Evolutionary conservation across 2,113 vertebrate species (phyloP), one percentile per base, ranked within the genome.

Genomic region (Siniperca chuatsi): DNA sequence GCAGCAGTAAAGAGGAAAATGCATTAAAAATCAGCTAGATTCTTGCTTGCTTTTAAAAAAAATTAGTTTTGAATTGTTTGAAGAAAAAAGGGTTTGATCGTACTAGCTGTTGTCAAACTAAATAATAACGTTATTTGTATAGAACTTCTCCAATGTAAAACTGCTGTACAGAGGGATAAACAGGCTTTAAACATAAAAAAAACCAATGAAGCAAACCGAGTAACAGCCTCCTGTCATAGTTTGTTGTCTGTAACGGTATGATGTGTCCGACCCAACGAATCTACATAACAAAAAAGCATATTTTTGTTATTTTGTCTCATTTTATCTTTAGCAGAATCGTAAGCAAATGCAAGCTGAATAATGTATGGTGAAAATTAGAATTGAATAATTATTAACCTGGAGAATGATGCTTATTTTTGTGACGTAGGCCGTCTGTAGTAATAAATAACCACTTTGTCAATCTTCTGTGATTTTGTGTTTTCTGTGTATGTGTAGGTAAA

Each of bases 401-500:
- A 37, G 55, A 35, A 25, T 18, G 7, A 64, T 23, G 8, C 29
- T 16, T 20, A 54, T 18, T 29, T 66, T 29, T 25, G 29, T 37
- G 33, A 35, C 6, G 1, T 23, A 2, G 21, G 21, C 20, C 42
- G 4, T n/a, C 7, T 67, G 21, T 18, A 6, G 35, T 12, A 40
- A 37, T 55, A 21, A 25, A 15, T 18, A 4, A 60, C 0, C 21
- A 50, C 2, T 8, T 33, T 7, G 1, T 58, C 7, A 33, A 6
- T 33, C 33, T n/a, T 35, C 1, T 35, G 29, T 52, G 40, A 11
- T 37, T 42, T 6, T 69, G 2, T 76, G 25, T 40, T 4, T 29
- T 68, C 6, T 80, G 11, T 16, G 0, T 21, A 2, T 65, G 40
- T 60, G 9, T 40, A 99, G 98, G 98, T 69, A 97, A 98, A 82